These are phyloP conservation scores for Agrochola litura DNA, from an alignment of 2,888 invertebrate genomes.

Conservation along the genomic window DNA sequence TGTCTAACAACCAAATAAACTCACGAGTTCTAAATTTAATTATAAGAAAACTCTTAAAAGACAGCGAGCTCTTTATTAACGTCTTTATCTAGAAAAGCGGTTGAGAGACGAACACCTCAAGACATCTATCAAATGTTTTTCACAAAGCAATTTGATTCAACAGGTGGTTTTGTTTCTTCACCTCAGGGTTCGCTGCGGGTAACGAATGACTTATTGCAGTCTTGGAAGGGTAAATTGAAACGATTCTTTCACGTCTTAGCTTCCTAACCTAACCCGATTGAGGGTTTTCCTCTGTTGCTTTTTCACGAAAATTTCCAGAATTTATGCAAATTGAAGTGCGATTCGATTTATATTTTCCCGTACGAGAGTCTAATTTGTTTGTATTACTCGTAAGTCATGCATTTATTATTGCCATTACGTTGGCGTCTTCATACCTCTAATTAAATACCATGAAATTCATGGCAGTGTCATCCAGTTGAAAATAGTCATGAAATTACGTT, in stretches of 20 bases:
- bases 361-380: background rate
- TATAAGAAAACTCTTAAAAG: background rate
- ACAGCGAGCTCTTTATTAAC: constrained; percentile 25
- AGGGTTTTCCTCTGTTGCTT: constrained; percentile 26
- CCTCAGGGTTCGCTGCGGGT: constrained; percentile 49
- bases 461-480: constrained; percentile 58
- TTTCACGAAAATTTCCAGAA: constrained; percentile 6
- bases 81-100: constrained; percentile 16
- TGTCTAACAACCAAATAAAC: background rate
- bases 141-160: constrained; percentile 62
- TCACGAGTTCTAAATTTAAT: background rate
- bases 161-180: constrained; percentile 67
- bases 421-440: constrained; percentile 26
- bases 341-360: constrained; percentile 12
- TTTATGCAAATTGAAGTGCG: background rate
- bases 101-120: constrained; percentile 24
- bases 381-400: constrained; percentile 14
- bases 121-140: constrained; percentile 49
- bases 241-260: constrained; percentile 26
- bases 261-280: constrained; percentile 20
- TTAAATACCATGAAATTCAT: constrained; percentile 51
- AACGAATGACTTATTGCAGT: constrained; percentile 55
- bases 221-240: constrained; percentile 42
- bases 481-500: constrained; percentile 62
- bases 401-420: constrained; percentile 29